phyloP scores from a whole-genome alignment of 1,140 invertebrate species.

The Drosophila ogumai region DNA sequence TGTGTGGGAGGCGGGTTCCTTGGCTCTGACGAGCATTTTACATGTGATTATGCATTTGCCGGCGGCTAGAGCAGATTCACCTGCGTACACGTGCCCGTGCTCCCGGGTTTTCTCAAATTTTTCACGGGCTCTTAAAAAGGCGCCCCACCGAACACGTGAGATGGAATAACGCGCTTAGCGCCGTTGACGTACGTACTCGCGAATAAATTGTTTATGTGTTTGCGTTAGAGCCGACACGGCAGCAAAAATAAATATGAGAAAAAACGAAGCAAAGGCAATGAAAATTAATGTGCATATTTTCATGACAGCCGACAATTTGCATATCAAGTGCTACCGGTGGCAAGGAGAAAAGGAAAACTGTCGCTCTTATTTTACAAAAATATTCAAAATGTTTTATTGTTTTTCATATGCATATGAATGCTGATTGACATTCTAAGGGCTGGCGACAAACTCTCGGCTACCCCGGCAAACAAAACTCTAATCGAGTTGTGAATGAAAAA shows the following conservation, averaged over 20 bases:
- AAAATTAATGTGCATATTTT: slow-evolving; percentile 81
- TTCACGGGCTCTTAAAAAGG: slow-evolving; percentile 10
- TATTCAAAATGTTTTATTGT: slow-evolving; percentile 51
- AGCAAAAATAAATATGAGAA: slow-evolving; percentile 14
- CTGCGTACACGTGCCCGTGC: slow-evolving; percentile 27
- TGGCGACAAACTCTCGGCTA: slow-evolving; percentile 11
- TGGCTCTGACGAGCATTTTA: slow-evolving; percentile 39
- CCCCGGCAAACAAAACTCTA: slow-evolving; percentile 16
- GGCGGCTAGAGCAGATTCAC: slow-evolving; percentile 7
- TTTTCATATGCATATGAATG: slow-evolving; percentile 52
- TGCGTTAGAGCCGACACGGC: slow-evolving; percentile 22
- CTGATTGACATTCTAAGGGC: slow-evolving; percentile 36
- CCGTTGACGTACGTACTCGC: slow-evolving; percentile 35
- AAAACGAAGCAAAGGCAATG: slow-evolving; percentile 28
- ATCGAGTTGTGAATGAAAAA: slow-evolving; percentile 56
- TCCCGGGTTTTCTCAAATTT: neutral
- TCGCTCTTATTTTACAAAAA: slow-evolving; percentile 31
- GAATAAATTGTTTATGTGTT: slow-evolving; percentile 39
- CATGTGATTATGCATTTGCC: slow-evolving; percentile 66
- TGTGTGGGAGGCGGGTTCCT: slow-evolving; percentile 7
- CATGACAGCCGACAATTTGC: slow-evolving; percentile 75
- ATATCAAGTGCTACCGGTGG: slow-evolving; percentile 63
- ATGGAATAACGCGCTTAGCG: slow-evolving; percentile 44
- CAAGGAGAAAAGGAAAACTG: slow-evolving; percentile 28
- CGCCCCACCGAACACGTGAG: slow-evolving; percentile 30